phyloP scores from a whole-genome alignment of 2,113 vertebrate species.

The Empidonax traillii region DNA sequence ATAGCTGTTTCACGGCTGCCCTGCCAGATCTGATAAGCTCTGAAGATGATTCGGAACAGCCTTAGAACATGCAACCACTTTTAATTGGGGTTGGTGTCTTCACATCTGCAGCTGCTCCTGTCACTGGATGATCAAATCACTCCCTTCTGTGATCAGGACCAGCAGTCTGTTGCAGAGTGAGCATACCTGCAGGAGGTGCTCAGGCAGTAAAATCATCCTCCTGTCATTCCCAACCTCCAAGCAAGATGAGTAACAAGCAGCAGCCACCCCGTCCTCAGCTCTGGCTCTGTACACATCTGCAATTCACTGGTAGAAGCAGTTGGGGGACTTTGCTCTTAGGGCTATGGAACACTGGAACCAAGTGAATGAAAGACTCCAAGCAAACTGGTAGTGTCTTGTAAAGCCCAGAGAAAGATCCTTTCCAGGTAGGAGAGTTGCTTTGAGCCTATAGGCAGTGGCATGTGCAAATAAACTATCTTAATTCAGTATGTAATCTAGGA shows the following conservation, averaged over 20 bases:
- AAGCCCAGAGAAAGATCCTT: slow-evolving; percentile 61
- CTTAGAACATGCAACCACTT: background rate
- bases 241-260: background rate
- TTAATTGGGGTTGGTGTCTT: background rate
- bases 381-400: slow-evolving; percentile 9
- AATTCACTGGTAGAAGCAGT: background rate
- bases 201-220: rapidly evolving
- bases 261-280: rapidly evolving
- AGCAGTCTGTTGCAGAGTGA: rapidly evolving
- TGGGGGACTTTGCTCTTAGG: rapidly evolving
- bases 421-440: slow-evolving; percentile 49
- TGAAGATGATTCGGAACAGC: background rate
- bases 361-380: slow-evolving; percentile 66
- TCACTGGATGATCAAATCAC: background rate
- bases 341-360: slow-evolving; percentile 58
- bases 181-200: background rate
- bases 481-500: background rate
- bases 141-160: background rate
- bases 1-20: background rate
- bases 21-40: slow-evolving; percentile 1
- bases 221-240: rapidly evolving
- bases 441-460: background rate
- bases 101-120: background rate
- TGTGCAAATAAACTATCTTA: background rate
- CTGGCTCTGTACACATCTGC: background rate